Conservation (phyloP, 2,888 invertebrate species). For the Protonemura montana region DNA sequence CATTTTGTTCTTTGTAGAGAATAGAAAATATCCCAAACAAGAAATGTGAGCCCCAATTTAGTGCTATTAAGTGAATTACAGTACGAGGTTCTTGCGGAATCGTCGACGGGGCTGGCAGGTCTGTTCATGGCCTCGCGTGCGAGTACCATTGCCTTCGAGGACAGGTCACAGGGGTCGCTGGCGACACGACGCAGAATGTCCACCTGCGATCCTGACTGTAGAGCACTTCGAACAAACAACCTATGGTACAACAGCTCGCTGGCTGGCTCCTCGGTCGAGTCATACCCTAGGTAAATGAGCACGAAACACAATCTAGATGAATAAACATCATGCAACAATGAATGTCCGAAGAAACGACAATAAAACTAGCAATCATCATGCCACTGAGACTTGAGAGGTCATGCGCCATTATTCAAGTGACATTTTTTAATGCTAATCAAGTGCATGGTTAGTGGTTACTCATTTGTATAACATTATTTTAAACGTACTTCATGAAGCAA, state of each 20-base stretch:
- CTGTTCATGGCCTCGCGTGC: background rate
- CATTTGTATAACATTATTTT: slow-evolving; percentile 7
- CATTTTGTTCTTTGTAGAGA: background rate
- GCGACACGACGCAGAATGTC: background rate
- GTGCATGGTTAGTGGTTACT: background rate
- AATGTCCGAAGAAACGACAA: slow-evolving; percentile 19
- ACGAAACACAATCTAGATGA: slow-evolving; percentile 13
- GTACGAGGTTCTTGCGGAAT: background rate
- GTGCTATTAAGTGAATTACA: background rate
- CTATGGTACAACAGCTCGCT: background rate
- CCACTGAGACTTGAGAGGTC: background rate
- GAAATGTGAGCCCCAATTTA: background rate
- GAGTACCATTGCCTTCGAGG: no score
- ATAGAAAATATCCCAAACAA: background rate
- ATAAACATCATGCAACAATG: slow-evolving; percentile 27
- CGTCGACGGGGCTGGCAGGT: background rate
- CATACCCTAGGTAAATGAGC: background rate
- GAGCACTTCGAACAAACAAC: background rate
- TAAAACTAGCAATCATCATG: slow-evolving; percentile 7
- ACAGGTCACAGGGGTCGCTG: background rate
- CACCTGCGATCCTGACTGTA: background rate
- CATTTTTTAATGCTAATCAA: background rate
- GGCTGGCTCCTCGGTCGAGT: background rate
- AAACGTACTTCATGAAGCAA: background rate
- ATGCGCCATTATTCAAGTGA: background rate